Evolutionary conservation across 1,140 invertebrate species (phyloP).

Genomic region (Trinorchestia longiramus): DNA sequence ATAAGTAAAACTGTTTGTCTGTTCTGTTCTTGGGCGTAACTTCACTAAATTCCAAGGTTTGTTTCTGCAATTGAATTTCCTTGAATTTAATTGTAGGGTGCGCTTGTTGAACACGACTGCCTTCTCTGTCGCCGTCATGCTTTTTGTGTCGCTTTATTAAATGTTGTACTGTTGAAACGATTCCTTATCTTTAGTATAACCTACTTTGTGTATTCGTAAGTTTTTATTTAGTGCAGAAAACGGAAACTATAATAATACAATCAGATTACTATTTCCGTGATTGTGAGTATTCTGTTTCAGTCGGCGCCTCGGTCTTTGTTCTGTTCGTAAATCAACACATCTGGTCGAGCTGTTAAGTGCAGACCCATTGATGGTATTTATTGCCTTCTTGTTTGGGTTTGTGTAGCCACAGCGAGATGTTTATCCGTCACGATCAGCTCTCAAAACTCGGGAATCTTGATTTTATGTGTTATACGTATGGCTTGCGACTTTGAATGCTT

Average conservation of each 20-base stretch:
- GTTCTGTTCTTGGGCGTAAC: not conserved
- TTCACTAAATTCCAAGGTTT: not conserved
- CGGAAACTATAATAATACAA: not conserved
- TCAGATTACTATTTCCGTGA: not conserved
- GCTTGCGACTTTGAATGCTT: not conserved
- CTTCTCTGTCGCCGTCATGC: not conserved
- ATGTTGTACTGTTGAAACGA: not conserved
- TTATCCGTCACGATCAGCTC: not conserved
- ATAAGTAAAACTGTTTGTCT: not conserved
- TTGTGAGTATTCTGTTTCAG: not conserved
- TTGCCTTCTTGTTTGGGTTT: not conserved
- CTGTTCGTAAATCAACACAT: not conserved
- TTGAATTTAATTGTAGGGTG: slow-evolving; percentile 9
- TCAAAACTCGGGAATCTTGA: not conserved
- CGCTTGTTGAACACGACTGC: not conserved
- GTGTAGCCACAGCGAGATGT: not conserved
- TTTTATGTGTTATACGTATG: not conserved
- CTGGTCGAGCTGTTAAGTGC: not conserved
- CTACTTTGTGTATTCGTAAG: not conserved
- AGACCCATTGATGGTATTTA: not conserved
- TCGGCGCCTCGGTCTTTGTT: not conserved
- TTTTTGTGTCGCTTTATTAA: not conserved
- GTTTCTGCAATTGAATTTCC: slow-evolving; percentile 1
- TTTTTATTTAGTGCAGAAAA: not conserved
- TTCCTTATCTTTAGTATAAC: not conserved